phyloP scores from a whole-genome alignment of 2,797 vertebrate species.

The Darevskia nairensis region DNA sequence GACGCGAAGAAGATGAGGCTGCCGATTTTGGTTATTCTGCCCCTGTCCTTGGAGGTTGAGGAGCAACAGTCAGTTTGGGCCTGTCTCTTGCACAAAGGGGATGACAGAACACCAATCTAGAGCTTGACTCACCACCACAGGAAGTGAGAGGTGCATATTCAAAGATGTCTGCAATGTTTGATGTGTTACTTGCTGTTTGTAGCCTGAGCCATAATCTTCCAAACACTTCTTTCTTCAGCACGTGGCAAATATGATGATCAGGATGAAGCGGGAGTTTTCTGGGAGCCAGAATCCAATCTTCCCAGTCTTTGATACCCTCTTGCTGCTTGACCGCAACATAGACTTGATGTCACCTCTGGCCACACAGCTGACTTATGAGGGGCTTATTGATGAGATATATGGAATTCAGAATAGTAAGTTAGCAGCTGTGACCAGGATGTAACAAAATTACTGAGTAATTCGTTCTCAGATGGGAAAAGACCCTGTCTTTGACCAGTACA shows the following conservation, averaged over 20 bases:
- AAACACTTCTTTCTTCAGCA: slow-evolving; percentile 80
- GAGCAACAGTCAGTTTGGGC: neutral
- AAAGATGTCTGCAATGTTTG: neutral
- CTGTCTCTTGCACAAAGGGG: neutral
- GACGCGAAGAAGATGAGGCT: neutral
- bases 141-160: fast-evolving
- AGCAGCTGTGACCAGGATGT: no score
- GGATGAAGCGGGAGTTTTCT: slow-evolving; percentile 97
- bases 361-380: slow-evolving; percentile 96
- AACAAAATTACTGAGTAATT: neutral
- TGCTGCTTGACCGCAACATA: slow-evolving; percentile 94
- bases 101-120: neutral
- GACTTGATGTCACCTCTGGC: slow-evolving; percentile 94
- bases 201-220: neutral
- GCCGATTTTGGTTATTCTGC: neutral
- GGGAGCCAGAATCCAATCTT: slow-evolving; percentile 94
- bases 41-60: neutral
- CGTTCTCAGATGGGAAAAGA: neutral
- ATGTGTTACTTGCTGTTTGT: fast-evolving
- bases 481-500: neutral
- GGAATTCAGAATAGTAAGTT: slow-evolving; percentile 94
- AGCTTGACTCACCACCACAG: no score
- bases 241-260: slow-evolving; percentile 98
- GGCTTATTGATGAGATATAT: slow-evolving; percentile 97
- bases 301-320: slow-evolving; percentile 94